Evolutionary conservation across 2,888 invertebrate species (phyloP).

Genomic region (Orthosia gracilis): DNA sequence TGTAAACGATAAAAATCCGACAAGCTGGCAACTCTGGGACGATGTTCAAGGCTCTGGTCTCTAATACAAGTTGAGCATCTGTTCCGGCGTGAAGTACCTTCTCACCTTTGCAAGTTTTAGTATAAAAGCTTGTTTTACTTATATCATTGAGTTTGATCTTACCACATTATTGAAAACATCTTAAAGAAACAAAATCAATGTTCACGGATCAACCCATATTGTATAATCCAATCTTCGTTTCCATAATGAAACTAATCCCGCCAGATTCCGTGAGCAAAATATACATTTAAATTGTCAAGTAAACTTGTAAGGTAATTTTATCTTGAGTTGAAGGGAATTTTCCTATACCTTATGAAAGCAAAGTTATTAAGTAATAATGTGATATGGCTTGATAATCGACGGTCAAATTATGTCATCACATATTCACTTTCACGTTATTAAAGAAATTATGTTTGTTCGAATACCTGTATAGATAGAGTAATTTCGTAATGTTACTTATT

Average conservation of each 20-base stretch:
- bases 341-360: constrained; percentile 14
- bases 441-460: constrained; percentile 46
- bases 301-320: constrained; percentile 19
- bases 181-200: neutral
- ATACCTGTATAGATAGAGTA: neutral
- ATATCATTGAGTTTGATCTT: neutral
- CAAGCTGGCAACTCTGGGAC: no score
- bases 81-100: no score
- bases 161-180: neutral
- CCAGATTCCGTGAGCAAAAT: constrained; percentile 16
- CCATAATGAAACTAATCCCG: constrained; percentile 27
- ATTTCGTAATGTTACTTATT: constrained; percentile 29
- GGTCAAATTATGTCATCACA: constrained; percentile 33
- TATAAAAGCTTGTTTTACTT: no score
- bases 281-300: constrained; percentile 15
- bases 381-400: constrained; percentile 45
- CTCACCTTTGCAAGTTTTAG: no score
- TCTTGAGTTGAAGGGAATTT: constrained; percentile 28
- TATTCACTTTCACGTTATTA: constrained; percentile 39
- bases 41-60: no score
- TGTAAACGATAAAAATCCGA: no score
- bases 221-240: constrained; percentile 25
- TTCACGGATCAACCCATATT: neutral
- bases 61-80: no score
- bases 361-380: constrained; percentile 11